Evolutionary conservation across 2,113 vertebrate genomes (phyloP).

Genomic region (Parotia lawesii): DNA sequence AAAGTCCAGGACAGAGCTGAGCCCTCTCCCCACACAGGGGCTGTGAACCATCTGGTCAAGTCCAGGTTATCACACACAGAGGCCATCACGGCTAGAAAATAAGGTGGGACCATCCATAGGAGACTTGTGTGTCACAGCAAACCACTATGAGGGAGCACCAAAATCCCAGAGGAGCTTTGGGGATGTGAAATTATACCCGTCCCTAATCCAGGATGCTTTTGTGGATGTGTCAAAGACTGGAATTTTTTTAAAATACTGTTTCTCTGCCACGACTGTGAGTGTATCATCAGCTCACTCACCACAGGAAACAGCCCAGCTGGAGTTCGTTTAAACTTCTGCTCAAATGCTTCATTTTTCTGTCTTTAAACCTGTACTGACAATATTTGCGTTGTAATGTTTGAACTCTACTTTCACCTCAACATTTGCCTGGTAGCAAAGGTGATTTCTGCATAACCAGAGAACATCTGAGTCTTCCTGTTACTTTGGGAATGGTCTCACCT

Average conservation of each 20-base stretch:
- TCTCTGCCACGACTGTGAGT: background rate
- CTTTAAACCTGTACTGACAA: background rate
- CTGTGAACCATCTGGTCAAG: background rate
- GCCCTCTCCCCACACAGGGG: background rate
- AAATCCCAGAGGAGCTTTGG: background rate
- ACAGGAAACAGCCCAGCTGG: background rate
- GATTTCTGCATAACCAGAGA: background rate
- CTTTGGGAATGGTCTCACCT: background rate
- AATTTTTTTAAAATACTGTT: background rate
- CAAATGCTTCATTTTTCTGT: background rate
- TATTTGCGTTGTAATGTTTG: background rate
- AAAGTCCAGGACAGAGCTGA: background rate
- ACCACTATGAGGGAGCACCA: background rate
- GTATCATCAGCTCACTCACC: background rate
- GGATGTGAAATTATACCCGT: background rate
- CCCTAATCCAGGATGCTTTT: background rate
- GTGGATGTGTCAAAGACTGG: background rate
- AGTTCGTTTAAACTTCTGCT: background rate
- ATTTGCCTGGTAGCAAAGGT: background rate
- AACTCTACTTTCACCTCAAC: background rate
- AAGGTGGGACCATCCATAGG: background rate
- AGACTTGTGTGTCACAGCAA: background rate
- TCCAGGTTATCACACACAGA: background rate
- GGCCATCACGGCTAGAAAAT: background rate
- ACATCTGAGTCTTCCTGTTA: background rate